A percentile compares a stretch with the other conserved stretches of the same genome.
These are phyloP conservation scores for Galerucella pusilla DNA, from an alignment of 2,888 invertebrate genomes.

Conservation along the genomic window DNA sequence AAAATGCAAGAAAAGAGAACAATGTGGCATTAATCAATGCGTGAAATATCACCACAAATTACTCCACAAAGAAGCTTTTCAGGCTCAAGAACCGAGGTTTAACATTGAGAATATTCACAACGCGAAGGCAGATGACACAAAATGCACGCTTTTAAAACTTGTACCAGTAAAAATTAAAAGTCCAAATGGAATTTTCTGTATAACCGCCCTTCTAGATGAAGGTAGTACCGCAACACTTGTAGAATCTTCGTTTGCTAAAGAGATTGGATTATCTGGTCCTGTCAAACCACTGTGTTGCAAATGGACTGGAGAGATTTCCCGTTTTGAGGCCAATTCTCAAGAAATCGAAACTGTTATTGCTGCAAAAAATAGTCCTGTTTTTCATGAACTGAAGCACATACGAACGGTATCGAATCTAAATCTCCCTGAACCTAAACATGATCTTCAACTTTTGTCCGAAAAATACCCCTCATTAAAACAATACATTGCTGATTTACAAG, in stretches of 20 bases:
- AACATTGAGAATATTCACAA: no score
- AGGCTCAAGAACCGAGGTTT: no score
- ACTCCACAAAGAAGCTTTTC: no score
- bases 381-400: constrained; percentile 2
- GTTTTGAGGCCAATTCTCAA: constrained; percentile 12
- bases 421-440: not conserved
- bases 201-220: not conserved
- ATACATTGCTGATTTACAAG: not conserved
- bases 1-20: no score
- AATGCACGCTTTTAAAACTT: no score
- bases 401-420: constrained; percentile 2
- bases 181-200: no score
- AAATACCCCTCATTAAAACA: constrained; percentile 17
- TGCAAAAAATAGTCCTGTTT: not conserved
- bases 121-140: no score
- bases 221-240: not conserved
- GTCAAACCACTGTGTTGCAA: not conserved
- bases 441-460: not conserved
- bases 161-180: no score
- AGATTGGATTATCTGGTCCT: not conserved
- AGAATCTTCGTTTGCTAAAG: not conserved
- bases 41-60: no score
- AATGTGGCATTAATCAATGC: no score
- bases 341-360: not conserved
- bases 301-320: constrained; percentile 5